Base-by-base conservation (phyloP, 2,797 vertebrate genomes). In the Parauchenoglanis ngamensis region DNA sequence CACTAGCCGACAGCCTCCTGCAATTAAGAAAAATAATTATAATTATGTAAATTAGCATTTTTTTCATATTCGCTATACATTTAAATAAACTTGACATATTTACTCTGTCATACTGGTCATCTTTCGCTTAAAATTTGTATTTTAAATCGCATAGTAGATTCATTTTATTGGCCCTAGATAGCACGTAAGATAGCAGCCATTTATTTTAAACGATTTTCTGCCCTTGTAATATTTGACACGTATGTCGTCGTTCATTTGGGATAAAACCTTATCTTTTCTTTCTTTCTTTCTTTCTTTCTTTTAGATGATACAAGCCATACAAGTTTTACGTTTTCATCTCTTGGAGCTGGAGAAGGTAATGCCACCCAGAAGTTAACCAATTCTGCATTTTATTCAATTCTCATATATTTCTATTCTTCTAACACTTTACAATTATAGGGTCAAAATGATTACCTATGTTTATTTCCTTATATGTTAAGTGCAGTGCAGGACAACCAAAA, bases 221-320 rank as follows among this genome's bases (percentile, higher is more conserved):
- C 11, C 44, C 19, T 76, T 77, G 40, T 23, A 49, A 63, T 63
- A 46, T 81, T 80, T 63, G 31, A 25, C 49, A 56, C 63, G 59
- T 59, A 81, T n/a, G 46, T 31, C 79, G 63, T n/a, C 7, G 44
- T 67, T 76, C 35, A 85, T 19, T 61, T 85, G 15, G n/a, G 21
- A 61, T 35, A 59, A 81, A 67, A 5, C 44, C 4, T 83, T 79
- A 59, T 56, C 23, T 67, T 23, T 35, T 68, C 15, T 17, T 13
- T 68, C 15, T 35, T 28, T 68, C 28, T 68, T n/a, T 40, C 19
- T 40, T 44, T 52, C 35, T 78, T 92, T 91, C 96, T 73, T 97
- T 93, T 97, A 99, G 98, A 99, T 99, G 98, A 99, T 99, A 93
- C 98, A 99, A 98, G 98, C 98, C 95, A 99, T 99, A 97, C 98